These are phyloP conservation scores for Lasiurus cinereus DNA, from an alignment of 2,113 vertebrate genomes.

Conservation along the genomic window DNA sequence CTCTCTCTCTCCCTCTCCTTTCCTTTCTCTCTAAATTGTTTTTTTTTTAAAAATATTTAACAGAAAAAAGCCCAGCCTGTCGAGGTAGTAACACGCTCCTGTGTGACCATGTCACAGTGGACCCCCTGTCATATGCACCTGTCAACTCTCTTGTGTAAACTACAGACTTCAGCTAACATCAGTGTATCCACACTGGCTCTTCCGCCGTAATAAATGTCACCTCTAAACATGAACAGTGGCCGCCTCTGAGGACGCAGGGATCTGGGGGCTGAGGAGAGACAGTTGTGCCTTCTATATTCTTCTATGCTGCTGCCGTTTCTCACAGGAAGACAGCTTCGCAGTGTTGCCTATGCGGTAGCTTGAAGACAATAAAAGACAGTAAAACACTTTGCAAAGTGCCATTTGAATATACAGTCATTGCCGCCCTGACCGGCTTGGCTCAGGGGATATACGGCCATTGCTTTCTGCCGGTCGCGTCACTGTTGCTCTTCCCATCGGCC, in stretches of 20 bases:
- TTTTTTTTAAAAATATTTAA: background rate
- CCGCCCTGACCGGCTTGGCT: too few relatives aligned
- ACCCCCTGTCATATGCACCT: fast-evolving
- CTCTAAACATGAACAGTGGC: background rate
- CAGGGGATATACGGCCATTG: fast-evolving
- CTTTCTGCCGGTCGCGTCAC: fast-evolving
- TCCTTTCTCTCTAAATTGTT: too few relatives aligned
- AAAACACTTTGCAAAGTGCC: background rate
- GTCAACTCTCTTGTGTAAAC: background rate
- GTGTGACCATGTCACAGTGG: fast-evolving
- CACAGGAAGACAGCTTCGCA: background rate
- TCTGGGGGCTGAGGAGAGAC: too few relatives aligned
- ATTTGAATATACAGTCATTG: too few relatives aligned
- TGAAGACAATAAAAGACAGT: background rate
- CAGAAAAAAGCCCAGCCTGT: background rate
- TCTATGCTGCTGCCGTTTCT: background rate
- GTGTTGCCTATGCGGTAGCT: background rate
- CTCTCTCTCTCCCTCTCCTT: too few relatives aligned
- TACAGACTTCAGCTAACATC: fast-evolving
- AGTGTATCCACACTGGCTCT: fast-evolving
- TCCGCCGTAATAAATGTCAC: fast-evolving
- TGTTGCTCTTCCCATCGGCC: background rate
- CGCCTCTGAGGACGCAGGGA: too few relatives aligned
- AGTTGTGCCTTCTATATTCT: too few relatives aligned
- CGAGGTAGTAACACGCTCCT: too few relatives aligned